These are phyloP conservation scores for Teleiodes luculella DNA, from an alignment of 2,888 invertebrate species.

Conservation along the genomic window DNA sequence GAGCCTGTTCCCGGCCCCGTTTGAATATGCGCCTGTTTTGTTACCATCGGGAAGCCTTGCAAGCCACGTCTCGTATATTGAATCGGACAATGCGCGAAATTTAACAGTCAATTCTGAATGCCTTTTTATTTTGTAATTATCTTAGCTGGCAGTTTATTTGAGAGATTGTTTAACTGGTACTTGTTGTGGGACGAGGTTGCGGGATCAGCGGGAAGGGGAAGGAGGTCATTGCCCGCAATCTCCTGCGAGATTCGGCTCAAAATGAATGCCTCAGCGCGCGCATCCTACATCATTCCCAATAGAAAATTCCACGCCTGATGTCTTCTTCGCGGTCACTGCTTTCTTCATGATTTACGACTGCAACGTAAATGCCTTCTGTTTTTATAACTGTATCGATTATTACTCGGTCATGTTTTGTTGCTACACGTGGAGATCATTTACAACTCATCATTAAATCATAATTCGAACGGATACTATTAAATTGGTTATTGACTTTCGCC, in stretches of 20 bases:
- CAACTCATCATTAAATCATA: conserved; percentile 10
- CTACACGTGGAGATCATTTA: conserved; percentile 9
- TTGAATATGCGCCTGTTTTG: conserved; percentile 24
- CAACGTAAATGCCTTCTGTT: conserved; percentile 45
- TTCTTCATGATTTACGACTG: conserved; percentile 67
- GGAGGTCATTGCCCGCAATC: conserved; percentile 65
- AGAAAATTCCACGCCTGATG: conserved; percentile 67
- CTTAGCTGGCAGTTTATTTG: conserved; percentile 39
- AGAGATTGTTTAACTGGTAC: conserved; percentile 48
- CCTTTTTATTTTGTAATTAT: conserved; percentile 27
- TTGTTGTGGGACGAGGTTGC: conserved; percentile 46
- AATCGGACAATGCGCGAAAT: conserved; percentile 34
- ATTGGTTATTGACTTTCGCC: conserved; percentile 4
- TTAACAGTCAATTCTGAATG: conserved; percentile 42
- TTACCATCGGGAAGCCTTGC: not conserved
- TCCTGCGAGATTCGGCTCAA: conserved; percentile 58
- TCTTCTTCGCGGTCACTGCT: conserved; percentile 64
- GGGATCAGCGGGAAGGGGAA: conserved; percentile 37
- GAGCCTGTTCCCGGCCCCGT: conserved; percentile 19
- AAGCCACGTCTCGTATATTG: conserved; percentile 24
- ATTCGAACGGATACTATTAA: not conserved
- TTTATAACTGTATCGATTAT: conserved; percentile 30
- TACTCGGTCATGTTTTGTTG: not conserved
- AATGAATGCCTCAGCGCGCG: conserved; percentile 54
- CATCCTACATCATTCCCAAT: conserved; percentile 66